A percentile compares a stretch with the other conserved stretches of the same genome.
Conservation (phyloP, 2,113 vertebrate species). For the Panurus biarmicus region DNA sequence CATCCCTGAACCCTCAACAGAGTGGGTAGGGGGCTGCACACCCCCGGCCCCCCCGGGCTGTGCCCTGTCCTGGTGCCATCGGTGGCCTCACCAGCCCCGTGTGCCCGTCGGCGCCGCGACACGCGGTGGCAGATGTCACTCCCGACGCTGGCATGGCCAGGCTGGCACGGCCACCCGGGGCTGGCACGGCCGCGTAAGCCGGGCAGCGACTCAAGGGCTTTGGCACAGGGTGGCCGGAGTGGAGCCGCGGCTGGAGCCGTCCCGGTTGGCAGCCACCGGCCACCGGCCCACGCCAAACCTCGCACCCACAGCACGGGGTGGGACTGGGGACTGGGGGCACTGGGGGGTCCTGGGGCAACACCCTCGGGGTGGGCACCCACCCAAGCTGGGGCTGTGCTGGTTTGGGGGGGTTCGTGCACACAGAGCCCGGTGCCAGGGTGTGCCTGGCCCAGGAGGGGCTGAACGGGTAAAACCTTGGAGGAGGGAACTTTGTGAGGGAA, state of each 20-base stretch:
- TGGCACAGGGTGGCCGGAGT: conserved; percentile 31
- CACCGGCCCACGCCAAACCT: not conserved
- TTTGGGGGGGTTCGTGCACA: too few species aligned
- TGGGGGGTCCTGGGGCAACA: not conserved
- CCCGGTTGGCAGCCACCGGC: conserved; percentile 15
- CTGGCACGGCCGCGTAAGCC: not conserved
- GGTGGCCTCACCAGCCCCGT: not conserved
- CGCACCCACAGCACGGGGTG: fast-evolving
- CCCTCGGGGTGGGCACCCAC: not conserved
- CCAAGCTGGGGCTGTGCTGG: not conserved
- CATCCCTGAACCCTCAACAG: not conserved
- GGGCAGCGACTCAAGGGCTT: conserved; percentile 54
- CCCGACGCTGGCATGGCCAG: not conserved
- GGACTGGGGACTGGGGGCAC: not conserved
- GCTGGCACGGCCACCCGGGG: not conserved
- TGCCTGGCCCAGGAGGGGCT: not conserved
- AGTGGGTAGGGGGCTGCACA: not conserved
- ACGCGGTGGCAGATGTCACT: conserved; percentile 54
- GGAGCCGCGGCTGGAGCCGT: not conserved
- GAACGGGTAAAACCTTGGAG: not conserved
- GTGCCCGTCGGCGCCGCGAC: not conserved
- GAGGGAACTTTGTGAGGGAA: not conserved
- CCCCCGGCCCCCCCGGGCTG: too few species aligned
- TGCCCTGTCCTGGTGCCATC: not conserved
- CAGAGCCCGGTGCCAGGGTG: fast-evolving